Evolutionary conservation across 2,113 vertebrate species (phyloP).

Genomic region (Clupea harengus): DNA sequence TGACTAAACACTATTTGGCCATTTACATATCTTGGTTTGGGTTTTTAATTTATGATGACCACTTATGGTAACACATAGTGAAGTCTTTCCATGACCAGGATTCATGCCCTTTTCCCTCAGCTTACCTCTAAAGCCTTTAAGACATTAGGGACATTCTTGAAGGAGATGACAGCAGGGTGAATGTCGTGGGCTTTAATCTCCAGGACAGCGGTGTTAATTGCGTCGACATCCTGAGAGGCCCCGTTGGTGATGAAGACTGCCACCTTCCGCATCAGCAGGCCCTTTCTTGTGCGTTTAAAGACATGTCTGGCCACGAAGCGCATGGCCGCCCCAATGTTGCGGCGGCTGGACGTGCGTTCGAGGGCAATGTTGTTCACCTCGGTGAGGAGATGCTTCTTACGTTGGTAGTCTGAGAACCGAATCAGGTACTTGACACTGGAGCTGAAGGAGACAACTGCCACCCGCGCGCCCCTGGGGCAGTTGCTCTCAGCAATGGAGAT

Average conservation of each 20-base stretch:
- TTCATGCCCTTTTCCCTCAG: neutral
- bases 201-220: constrained; percentile 73
- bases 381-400: constrained; percentile 63
- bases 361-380: constrained; percentile 67
- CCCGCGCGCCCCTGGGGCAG: constrained; percentile 78
- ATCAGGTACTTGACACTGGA: constrained; percentile 71
- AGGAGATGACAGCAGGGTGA: constrained; percentile 70
- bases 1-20: no score
- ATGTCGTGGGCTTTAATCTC: constrained; percentile 77
- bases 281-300: constrained; percentile 77
- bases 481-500: constrained; percentile 77
- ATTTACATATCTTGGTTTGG: no score
- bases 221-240: constrained; percentile 42
- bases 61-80: no score
- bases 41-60: no score
- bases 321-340: constrained; percentile 79
- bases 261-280: constrained; percentile 77
- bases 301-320: constrained; percentile 79
- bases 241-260: constrained; percentile 78
- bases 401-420: constrained; percentile 78
- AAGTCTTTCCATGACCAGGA: no score
- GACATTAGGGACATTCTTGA: constrained; percentile 66
- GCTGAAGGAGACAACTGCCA: constrained; percentile 77
- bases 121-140: constrained; percentile 71
- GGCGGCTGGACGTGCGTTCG: constrained; percentile 64